These are phyloP conservation scores for Sylvietta virens DNA, from an alignment of 2,113 vertebrate genomes.

Conservation along the genomic window DNA sequence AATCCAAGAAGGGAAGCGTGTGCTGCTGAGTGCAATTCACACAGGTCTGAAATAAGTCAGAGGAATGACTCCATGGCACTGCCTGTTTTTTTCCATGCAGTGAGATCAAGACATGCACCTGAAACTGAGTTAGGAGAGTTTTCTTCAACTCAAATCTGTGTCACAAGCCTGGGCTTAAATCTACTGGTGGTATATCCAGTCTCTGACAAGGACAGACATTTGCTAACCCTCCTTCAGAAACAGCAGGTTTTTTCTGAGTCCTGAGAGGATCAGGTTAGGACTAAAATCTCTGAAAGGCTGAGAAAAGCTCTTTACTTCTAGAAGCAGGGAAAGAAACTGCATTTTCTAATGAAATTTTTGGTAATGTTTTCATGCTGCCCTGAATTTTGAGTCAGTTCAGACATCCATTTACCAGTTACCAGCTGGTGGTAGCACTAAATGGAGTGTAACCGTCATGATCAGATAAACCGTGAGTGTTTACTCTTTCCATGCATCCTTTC, in stretches of 20 bases:
- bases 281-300: background rate
- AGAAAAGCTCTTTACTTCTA: background rate
- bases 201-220: background rate
- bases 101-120: background rate
- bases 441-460: background rate
- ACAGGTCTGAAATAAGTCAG: background rate
- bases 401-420: background rate
- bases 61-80: accelerated
- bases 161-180: background rate
- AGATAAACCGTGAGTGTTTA: background rate
- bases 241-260: background rate
- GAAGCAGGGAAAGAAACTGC: background rate
- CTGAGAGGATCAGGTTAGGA: background rate
- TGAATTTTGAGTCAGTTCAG: background rate
- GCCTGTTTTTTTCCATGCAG: background rate
- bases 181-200: background rate
- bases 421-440: background rate
- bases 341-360: background rate
- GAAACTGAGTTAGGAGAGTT: background rate
- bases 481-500: background rate
- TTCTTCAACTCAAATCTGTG: background rate
- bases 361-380: background rate
- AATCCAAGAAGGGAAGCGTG: background rate
- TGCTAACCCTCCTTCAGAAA: background rate
- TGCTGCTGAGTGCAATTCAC: background rate